These are phyloP conservation scores for Cantharis nigra DNA, from an alignment of 2,888 invertebrate species.

Conservation along the genomic window DNA sequence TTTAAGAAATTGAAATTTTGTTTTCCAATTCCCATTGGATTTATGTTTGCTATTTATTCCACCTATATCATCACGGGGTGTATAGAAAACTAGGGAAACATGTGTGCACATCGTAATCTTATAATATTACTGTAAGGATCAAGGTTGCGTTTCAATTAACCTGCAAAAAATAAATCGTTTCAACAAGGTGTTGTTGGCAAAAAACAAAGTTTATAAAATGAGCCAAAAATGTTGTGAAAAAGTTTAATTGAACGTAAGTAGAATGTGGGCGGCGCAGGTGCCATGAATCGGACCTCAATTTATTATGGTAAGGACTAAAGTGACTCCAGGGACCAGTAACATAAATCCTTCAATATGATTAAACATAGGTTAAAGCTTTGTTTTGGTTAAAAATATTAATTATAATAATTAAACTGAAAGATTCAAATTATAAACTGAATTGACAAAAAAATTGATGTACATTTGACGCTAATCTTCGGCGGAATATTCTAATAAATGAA, in stretches of 20 bases:
- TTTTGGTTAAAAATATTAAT: constrained; percentile 31
- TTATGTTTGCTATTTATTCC: too few species aligned
- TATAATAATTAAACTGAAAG: constrained; percentile 19
- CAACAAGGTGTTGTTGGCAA: background rate
- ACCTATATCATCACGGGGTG: background rate
- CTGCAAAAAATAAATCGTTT: background rate
- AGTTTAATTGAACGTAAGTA: constrained; percentile 34
- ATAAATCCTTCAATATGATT: constrained; percentile 35
- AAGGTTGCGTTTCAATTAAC: background rate
- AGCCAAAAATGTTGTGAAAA: constrained; percentile 19
- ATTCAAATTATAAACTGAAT: constrained; percentile 5
- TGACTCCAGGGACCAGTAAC: constrained; percentile 33
- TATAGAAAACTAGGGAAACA: background rate
- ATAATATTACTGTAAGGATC: background rate
- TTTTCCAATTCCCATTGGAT: too few species aligned
- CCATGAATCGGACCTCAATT: constrained; percentile 31
- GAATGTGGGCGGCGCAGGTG: constrained; percentile 34
- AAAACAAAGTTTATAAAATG: background rate
- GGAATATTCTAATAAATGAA: background rate
- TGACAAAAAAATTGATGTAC: background rate
- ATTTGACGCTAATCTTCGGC: background rate
- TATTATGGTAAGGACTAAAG: constrained; percentile 30
- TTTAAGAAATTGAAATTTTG: too few species aligned
- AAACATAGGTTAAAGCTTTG: constrained; percentile 32
- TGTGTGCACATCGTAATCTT: background rate